phyloP scores from a whole-genome alignment of 2,113 vertebrate genomes.

The Machaerirhynchus nigripectus region DNA sequence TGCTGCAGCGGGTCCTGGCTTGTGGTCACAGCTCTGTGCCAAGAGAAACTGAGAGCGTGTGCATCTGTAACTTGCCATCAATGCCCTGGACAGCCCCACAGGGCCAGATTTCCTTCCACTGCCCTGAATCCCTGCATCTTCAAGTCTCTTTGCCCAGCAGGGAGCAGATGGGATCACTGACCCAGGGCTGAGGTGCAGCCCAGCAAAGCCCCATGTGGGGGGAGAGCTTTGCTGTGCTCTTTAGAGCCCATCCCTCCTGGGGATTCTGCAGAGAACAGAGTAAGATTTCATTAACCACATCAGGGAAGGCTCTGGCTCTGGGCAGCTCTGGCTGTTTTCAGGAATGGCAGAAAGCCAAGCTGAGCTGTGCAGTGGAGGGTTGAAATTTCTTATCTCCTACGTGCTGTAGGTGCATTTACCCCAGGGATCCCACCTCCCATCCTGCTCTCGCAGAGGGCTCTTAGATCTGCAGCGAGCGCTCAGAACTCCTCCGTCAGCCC shows the following conservation, averaged over 20 bases:
- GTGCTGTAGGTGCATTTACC: neutral
- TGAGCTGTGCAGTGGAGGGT: neutral
- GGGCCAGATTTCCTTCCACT: neutral
- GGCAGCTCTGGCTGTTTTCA: neutral
- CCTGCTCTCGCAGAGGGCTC: neutral
- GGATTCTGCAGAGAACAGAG: neutral
- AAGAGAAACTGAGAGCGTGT: neutral
- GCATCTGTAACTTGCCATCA: neutral
- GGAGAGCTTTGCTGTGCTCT: neutral
- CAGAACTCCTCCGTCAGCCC: neutral
- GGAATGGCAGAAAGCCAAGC: neutral
- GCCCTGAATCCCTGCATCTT: neutral
- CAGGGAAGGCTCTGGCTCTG: neutral
- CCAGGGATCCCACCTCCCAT: neutral
- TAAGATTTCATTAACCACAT: neutral
- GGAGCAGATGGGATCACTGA: neutral
- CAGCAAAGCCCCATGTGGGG: neutral
- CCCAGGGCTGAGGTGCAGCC: neutral
- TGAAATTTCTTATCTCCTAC: neutral
- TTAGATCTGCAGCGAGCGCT: neutral
- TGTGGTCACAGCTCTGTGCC: neutral
- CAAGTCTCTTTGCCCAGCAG: neutral
- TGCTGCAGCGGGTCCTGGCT: neutral
- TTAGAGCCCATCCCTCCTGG: neutral
- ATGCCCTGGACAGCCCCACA: neutral